Base-by-base conservation (phyloP, 1,140 invertebrate species). In the Parasteatoda tepidariorum region DNA sequence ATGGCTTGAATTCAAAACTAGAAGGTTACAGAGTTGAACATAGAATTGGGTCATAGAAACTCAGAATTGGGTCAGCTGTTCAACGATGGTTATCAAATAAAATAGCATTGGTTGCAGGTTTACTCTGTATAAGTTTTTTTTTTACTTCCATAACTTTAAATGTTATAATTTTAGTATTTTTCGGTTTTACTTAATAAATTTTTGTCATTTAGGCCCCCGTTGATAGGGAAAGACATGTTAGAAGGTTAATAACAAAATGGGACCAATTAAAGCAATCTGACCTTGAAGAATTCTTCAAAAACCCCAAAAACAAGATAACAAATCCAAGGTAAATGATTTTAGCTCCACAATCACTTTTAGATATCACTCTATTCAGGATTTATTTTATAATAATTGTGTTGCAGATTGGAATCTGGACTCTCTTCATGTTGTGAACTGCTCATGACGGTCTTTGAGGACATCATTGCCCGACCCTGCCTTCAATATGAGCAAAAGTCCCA, bases 331-430 rank as follows among this genome's bases (percentile, higher is more conserved):
- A 31, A 84, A 28, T 64, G 28, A 54, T 26, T 67, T 30, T 22
- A 67, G n/a, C 30, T 30, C n/a, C 7, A 68, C 9, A 66, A 81
- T 28, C 70, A 24, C 24, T 38, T 79, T 54, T n/a, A 33, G 66
- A 55, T 31, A 54, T 4, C 0, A 68, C 7, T 33, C 54, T 30
- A 64, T 30, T 64, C 26, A 31, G 28, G 24, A 31, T 2, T 31
- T 64, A n/a, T 64, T 0, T 64, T 64, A 28, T 24, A 31, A 13
- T 64, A 64, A 30, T 86, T 86, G 66, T 59, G 41, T 85, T 86
- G 89, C 57, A 94, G 86, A 87, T 91, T 84, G 88, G 93, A 87
- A 92, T 93, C 62, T 91, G 89, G 92, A 91, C 6, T 93, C 91
- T 86, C 86, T 15, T 87, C 86, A 7, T 74, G 90, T 24, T 84